Base-by-base conservation (phyloP, 1,140 invertebrate species). In the Melanaphis sacchari region DNA sequence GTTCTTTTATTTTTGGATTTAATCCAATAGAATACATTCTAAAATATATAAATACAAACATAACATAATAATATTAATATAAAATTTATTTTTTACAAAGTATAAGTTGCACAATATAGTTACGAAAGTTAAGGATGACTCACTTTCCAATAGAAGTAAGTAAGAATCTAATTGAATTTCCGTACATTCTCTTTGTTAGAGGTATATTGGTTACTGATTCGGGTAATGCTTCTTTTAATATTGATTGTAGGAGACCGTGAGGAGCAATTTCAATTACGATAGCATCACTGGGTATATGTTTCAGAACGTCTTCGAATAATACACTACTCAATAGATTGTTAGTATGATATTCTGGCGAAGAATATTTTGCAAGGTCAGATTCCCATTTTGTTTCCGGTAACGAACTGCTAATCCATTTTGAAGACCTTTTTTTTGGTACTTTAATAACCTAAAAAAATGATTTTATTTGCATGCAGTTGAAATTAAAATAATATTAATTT, bases 291-390 rank as follows among this genome's bases (percentile, higher is more conserved):
- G 96, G 96, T 38, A 97, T 95, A 94, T 96, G 95, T 88, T 95
- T 94, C 40, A 96, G 93, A 31, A 95, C 96, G 94, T 96, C 96
- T 94, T 96, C 95, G 94, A 97, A 97, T 46, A 96, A 94, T 3
- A 97, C 96, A 43, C 96, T 96, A 49, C 94, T 95, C 40, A 97
- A 95, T 22, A 97, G 95, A 94, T 97, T 97, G 95, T 97, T 97
- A 18, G 97, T 96, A 94, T 97, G 96, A 94, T 97, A 97, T 36
- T 96, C 96, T 26, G 97, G 95, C 11, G 96, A 97, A 8, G 96
- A 96, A 76, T 94, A 95, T 89, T 95, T 94, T 0, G 96, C 96
- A 43, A 96, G 93, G 1, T 95, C 95, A 6, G 95, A 82, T 6
- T 94, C 88, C 94, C 94, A 94, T 84, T 94, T 15, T 2, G 24